Conservation (phyloP, 64 coral and sea anemone species). For the Stylophora pistillata region DNA sequence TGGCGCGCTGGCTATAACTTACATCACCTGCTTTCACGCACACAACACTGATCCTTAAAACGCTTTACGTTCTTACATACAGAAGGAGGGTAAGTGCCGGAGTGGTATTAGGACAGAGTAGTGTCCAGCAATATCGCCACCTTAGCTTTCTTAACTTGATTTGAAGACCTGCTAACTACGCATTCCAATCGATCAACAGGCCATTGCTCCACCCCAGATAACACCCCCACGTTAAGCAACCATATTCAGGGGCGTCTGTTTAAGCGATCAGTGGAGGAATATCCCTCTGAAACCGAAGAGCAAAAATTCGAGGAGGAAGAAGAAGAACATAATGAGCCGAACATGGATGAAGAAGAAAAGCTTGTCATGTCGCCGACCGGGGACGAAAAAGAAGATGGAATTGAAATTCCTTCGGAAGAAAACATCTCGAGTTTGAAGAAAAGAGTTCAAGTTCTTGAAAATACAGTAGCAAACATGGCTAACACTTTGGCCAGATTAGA, state of each 20-base stretch:
- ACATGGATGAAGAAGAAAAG: background rate
- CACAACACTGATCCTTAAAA: too few species aligned
- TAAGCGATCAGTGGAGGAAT: conserved; percentile 29
- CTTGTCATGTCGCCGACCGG: background rate
- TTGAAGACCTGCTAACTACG: background rate
- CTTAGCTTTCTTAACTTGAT: too few species aligned
- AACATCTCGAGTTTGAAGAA: background rate
- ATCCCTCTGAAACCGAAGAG: background rate
- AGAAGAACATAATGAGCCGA: background rate
- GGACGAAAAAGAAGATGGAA: background rate
- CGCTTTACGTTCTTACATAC: too few species aligned
- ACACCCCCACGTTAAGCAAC: conserved; percentile 34
- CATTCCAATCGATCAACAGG: background rate
- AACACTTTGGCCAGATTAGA: background rate
- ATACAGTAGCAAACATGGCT: conserved; percentile 2
- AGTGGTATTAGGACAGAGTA: too few species aligned
- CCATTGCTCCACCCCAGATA: conserved; percentile 37
- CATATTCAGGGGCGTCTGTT: conserved; percentile 10
- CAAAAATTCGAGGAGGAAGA: background rate
- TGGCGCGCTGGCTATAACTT: too few species aligned
- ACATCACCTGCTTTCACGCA: too few species aligned
- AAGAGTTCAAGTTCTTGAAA: conserved; percentile 34
- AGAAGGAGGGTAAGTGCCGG: too few species aligned
- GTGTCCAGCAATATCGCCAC: too few species aligned
- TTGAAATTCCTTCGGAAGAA: conserved; percentile 6